Conservation (phyloP, 2,888 invertebrate genomes). For the Exocentrus adspersus region DNA sequence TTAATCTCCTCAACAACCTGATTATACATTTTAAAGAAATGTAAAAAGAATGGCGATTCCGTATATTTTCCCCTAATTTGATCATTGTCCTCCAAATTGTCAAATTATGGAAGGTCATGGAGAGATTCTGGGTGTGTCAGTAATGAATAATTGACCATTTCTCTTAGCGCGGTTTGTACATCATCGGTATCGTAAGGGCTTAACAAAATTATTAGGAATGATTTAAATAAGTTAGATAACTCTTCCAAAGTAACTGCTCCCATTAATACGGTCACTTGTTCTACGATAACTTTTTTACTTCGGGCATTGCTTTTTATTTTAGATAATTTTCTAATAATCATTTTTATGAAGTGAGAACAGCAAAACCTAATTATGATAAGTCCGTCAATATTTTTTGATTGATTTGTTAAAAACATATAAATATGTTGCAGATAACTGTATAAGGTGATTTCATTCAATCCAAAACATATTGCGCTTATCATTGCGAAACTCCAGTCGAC, state of each 20-base stretch:
- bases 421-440: slow-evolving; percentile 2
- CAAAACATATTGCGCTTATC: not conserved
- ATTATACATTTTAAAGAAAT: not conserved
- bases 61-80: not conserved
- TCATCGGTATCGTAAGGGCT: not conserved
- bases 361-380: not conserved
- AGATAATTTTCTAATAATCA: not conserved
- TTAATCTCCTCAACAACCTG: not conserved
- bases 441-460: slow-evolving; percentile 8
- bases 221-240: not conserved
- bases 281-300: not conserved
- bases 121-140: not conserved
- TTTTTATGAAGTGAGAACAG: slow-evolving; percentile 16
- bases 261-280: not conserved
- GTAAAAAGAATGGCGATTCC: not conserved
- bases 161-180: not conserved
- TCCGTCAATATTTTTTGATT: not conserved
- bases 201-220: slow-evolving; percentile 2
- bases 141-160: too few species aligned
- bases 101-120: not conserved
- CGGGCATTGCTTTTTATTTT: not conserved
- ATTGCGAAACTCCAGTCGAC: slow-evolving; percentile 10
- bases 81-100: not conserved
- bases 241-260: slow-evolving; percentile 1
- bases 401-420: slow-evolving; percentile 4